These are phyloP conservation scores for Rhagophthalmus giganteus DNA, from an alignment of 2,888 invertebrate species.

Conservation along the genomic window DNA sequence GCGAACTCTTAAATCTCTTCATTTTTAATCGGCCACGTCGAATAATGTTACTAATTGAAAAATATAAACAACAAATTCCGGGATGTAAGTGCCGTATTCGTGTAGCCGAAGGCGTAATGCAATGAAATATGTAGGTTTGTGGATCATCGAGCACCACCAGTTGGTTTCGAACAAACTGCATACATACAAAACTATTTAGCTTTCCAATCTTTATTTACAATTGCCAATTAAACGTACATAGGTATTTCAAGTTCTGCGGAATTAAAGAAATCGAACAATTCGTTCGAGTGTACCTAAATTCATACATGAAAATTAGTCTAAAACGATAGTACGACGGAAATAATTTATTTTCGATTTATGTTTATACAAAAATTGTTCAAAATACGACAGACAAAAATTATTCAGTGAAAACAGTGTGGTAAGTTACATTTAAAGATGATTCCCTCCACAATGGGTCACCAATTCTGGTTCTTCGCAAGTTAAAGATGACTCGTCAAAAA, in stretches of 20 bases:
- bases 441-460: constrained; percentile 50
- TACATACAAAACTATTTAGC: constrained; percentile 33
- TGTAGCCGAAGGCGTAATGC: constrained; percentile 14
- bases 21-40: too few relatives aligned
- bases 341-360: constrained; percentile 21
- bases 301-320: constrained; percentile 2
- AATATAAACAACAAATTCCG: too few relatives aligned
- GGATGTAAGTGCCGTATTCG: constrained; percentile 8
- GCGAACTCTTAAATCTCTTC: too few relatives aligned
- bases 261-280: constrained; percentile 10
- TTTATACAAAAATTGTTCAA: constrained; percentile 18
- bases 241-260: too few relatives aligned
- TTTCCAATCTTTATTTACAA: constrained; percentile 29
- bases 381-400: not conserved
- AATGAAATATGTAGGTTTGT: constrained; percentile 34
- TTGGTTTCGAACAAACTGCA: constrained; percentile 34
- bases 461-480: constrained; percentile 80
- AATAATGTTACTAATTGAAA: too few relatives aligned
- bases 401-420: constrained; percentile 1
- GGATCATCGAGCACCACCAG: constrained; percentile 32
- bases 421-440: constrained; percentile 27
- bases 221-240: too few relatives aligned
- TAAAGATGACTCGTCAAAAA: constrained; percentile 80
- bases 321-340: constrained; percentile 2
- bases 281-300: constrained; percentile 2